These are phyloP conservation scores for Semicossyphus pulcher DNA, from an alignment of 2,113 vertebrate species.

Conservation along the genomic window DNA sequence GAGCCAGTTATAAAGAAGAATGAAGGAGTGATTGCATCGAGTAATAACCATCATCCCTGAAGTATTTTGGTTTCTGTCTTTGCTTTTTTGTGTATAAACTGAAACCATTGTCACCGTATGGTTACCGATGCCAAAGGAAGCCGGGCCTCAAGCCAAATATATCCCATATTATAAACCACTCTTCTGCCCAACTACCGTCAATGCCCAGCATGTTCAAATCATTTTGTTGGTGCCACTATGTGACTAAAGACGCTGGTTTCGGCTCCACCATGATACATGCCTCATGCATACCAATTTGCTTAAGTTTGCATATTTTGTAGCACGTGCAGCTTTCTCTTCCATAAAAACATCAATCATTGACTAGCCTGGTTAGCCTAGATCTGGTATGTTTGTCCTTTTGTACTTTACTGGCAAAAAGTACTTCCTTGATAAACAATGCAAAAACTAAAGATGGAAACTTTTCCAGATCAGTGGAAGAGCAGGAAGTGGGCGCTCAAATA, in stretches of 20 bases:
- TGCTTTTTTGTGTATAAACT: slow-evolving; percentile 2
- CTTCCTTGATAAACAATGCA: no score
- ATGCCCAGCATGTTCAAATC: not conserved
- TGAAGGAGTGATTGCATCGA: no score
- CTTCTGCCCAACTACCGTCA: not conserved
- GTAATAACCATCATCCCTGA: no score
- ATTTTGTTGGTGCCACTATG: not conserved
- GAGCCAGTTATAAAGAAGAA: no score
- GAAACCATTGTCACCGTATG: not conserved
- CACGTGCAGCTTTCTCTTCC: not conserved
- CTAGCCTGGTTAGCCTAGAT: not conserved
- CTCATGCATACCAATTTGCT: not conserved
- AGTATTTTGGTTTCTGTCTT: slow-evolving; percentile 5
- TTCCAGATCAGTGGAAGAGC: not conserved
- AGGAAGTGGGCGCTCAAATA: not conserved
- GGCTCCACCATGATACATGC: not conserved
- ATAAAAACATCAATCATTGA: not conserved
- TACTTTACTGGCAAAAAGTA: no score
- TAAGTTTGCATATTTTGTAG: not conserved
- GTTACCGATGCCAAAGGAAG: not conserved
- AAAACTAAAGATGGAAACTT: no score
- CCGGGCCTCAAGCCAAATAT: no score
- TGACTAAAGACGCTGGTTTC: not conserved
- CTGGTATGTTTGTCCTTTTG: not conserved
- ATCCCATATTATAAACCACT: not conserved